A percentile compares a stretch with the other conserved stretches of the same genome.
phyloP scores from a whole-genome alignment of 64 coral and sea anemone species.

The Actinia equina region DNA sequence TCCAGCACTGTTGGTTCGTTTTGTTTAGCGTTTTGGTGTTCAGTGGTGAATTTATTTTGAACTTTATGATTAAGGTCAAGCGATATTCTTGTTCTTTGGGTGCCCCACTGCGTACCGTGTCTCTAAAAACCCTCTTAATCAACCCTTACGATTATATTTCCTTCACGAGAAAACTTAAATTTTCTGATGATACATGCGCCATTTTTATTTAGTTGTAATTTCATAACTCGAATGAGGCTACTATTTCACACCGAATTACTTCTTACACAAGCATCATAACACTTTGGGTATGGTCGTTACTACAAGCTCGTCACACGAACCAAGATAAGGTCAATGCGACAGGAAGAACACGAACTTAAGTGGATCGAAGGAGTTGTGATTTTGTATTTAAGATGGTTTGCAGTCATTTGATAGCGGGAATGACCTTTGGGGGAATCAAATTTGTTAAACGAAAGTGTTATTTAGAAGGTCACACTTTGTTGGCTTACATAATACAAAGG shows the following conservation, averaged over 20 bases:
- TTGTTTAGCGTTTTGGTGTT: neutral
- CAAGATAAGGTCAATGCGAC: neutral
- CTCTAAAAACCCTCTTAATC: neutral
- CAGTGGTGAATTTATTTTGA: conserved; percentile 5
- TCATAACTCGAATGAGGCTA: neutral
- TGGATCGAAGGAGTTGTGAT: neutral
- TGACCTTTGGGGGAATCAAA: conserved; percentile 1
- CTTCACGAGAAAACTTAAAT: neutral
- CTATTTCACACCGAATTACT: neutral
- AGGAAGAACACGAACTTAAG: neutral
- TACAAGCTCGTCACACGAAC: neutral
- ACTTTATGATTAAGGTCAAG: conserved; percentile 22
- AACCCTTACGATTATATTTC: neutral
- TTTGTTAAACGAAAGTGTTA: conserved; percentile 12
- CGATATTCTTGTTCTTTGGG: conserved; percentile 11
- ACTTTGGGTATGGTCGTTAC: neutral
- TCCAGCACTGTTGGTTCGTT: neutral
- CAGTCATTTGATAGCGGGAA: neutral
- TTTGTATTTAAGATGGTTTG: neutral
- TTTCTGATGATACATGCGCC: neutral
- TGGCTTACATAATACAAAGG: neutral
- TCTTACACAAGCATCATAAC: neutral
- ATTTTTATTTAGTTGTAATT: neutral
- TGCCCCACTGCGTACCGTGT: neutral
- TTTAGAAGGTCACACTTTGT: neutral